Evolutionary conservation across 1,140 invertebrate species (phyloP).

Genomic region (Pteromalus puparum): DNA sequence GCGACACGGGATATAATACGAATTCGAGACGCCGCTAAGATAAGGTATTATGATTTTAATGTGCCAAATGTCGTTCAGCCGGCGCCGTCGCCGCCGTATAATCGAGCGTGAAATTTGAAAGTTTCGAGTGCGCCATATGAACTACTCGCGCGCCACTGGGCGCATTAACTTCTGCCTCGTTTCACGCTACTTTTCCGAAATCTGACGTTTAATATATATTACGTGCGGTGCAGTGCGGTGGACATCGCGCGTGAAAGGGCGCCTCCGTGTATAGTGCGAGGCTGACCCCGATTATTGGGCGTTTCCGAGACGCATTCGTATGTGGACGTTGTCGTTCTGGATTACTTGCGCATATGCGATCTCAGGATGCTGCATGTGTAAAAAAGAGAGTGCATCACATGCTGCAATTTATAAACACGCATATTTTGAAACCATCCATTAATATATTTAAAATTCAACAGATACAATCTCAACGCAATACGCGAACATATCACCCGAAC

Average conservation of each 20-base stretch:
- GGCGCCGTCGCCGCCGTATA: slow-evolving; percentile 57
- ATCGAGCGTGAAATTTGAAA: slow-evolving; percentile 72
- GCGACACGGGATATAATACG: slow-evolving; percentile 35
- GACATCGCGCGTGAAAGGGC: slow-evolving; percentile 17
- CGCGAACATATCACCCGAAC: too few species aligned
- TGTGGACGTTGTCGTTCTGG: background rate
- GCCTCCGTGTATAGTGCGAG: background rate
- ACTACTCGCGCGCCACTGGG: background rate
- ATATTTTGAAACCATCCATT: too few species aligned
- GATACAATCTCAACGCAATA: too few species aligned
- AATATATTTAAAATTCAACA: too few species aligned
- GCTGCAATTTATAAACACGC: too few species aligned
- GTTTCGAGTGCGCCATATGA: slow-evolving; percentile 56
- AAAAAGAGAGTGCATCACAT: too few species aligned
- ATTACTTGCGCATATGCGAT: slow-evolving; percentile 39
- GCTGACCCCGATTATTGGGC: slow-evolving; percentile 37
- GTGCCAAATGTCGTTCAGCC: slow-evolving; percentile 64
- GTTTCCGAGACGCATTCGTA: slow-evolving; percentile 25
- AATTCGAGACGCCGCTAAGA: slow-evolving; percentile 48
- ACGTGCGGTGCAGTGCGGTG: background rate
- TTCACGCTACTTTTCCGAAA: slow-evolving; percentile 52
- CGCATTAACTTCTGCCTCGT: slow-evolving; percentile 46
- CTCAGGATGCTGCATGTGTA: too few species aligned
- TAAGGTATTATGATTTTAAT: slow-evolving; percentile 60
- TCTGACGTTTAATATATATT: slow-evolving; percentile 9